phyloP scores from a whole-genome alignment of 2,888 invertebrate species.

The Melieria crassipennis region DNA sequence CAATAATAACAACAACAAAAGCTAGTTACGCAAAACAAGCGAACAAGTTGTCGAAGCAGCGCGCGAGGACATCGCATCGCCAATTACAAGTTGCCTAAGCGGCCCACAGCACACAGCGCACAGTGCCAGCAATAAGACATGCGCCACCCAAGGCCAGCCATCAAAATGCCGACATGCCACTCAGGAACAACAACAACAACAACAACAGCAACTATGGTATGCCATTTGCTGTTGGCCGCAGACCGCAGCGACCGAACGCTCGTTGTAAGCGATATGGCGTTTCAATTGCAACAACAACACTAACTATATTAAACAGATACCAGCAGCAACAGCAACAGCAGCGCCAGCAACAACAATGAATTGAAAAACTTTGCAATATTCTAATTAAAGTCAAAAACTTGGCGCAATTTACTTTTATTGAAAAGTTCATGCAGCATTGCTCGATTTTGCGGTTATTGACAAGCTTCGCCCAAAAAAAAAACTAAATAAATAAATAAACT shows the following conservation, averaged over 20 bases:
- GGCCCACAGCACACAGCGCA: no score
- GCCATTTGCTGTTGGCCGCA: neutral
- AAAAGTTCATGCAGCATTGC: constrained; percentile 6
- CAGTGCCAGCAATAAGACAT: no score
- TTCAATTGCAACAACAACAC: no score
- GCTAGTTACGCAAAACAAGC: no score
- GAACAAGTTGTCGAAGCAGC: neutral
- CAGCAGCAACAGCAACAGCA: neutral
- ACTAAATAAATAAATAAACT: no score
- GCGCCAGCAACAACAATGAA: neutral
- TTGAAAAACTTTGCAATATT: constrained; percentile 33
- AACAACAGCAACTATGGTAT: neutral
- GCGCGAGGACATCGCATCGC: neutral
- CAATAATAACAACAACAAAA: no score
- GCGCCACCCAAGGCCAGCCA: no score
- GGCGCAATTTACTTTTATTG: constrained; percentile 7
- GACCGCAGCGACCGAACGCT: neutral
- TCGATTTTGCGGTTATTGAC: neutral
- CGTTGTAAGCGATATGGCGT: no score
- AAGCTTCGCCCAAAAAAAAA: neutral
- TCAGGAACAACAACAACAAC: neutral
- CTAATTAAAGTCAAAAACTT: constrained; percentile 39
- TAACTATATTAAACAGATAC: no score
- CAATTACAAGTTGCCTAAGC: neutral
- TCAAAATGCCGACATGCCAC: no score